Evolutionary conservation across 2,888 invertebrate genomes (phyloP).

Genomic region (Hirtodrosophila trivittata): DNA sequence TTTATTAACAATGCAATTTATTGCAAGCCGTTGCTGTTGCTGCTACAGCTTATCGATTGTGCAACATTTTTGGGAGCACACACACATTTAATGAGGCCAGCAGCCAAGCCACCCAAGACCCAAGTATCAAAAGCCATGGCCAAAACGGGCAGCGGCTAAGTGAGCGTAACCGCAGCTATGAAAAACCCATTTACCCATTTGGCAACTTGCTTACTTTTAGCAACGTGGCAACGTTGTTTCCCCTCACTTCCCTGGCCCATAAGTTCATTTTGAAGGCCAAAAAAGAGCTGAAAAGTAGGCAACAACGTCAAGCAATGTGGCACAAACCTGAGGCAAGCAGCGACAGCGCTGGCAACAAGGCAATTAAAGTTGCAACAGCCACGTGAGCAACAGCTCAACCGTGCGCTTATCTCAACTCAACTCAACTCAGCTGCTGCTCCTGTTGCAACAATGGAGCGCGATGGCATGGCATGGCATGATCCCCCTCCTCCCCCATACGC

Average conservation of each 20-base stretch:
- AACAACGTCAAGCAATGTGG: constrained; percentile 56
- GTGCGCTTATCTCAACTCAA: background rate
- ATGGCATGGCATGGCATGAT: no score
- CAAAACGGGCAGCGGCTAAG: constrained; percentile 32
- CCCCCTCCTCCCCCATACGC: constrained; percentile 8
- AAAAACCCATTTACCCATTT: constrained; percentile 14
- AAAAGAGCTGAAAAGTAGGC: constrained; percentile 46
- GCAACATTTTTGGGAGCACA: constrained; percentile 21
- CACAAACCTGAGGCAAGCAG: constrained; percentile 19
- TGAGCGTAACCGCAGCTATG: constrained; percentile 40
- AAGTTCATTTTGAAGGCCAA: constrained; percentile 25
- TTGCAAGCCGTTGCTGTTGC: constrained; percentile 65
- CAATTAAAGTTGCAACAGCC: constrained; percentile 51
- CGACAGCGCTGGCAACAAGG: constrained; percentile 36
- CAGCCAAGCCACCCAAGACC: constrained; percentile 10
- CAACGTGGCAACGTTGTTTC: constrained; percentile 23
- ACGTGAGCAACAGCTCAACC: constrained; percentile 29
- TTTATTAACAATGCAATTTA: constrained; percentile 77
- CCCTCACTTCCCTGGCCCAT: no score
- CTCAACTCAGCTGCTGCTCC: background rate
- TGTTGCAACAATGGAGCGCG: background rate
- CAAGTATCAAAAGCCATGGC: constrained; percentile 45
- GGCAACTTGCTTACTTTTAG: constrained; percentile 6
- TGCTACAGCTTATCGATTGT: constrained; percentile 49
- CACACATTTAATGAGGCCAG: constrained; percentile 47